Evolutionary conservation across 2,888 invertebrate genomes (phyloP), one percentile per base, ranked within the genome.

Genomic region (Brachylomia viminalis): DNA sequence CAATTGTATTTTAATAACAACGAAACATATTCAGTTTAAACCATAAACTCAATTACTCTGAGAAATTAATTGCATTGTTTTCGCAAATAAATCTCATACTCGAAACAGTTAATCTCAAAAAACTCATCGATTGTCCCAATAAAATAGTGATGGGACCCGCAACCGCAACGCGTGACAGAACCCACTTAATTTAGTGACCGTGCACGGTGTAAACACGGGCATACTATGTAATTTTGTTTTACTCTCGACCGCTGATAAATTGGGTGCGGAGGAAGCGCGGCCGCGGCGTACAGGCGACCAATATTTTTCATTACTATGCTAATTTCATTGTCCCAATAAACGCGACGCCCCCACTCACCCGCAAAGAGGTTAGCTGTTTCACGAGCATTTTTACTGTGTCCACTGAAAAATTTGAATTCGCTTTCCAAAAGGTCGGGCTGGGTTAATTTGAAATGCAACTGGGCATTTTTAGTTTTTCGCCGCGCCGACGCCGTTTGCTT

Each of bases 261-360:
- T 93, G 92, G 88, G 89, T 90, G 90, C 88, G 89, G 91, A 90
- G 90, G 89, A 87, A 90, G 84, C 83, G 85, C 87, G 86, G 88
- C 90, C 89, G 89, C 88, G 89, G 88, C 84, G 85, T 84, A 88
- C 89, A 83, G 90, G 87, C 92, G 93, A 92, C 95, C 95, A 95
- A 96, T 95, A 95, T 96, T 95, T 96, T 96, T 96, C 95, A 96
- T 96, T 95, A 95, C 95, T 95, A 96, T 96, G 95, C 95, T 96
- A 96, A 96, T 96, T 95, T 94, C 94, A 95, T 96, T 96, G 94
- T 94, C 87, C 94, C 94, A 95, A 96, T 95, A 94, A 95, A 95
- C 93, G 95, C 90, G 92, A 92, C 89, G 92, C 89, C 91, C 93
- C 91, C 88, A 91, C 83, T 83, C 85, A 82, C 89, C 93, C 94